Percentiles rank a stretch among this genome's conserved stretches.
phyloP scores from a whole-genome alignment of 2,888 invertebrate genomes.

The Ceramica pisi region DNA sequence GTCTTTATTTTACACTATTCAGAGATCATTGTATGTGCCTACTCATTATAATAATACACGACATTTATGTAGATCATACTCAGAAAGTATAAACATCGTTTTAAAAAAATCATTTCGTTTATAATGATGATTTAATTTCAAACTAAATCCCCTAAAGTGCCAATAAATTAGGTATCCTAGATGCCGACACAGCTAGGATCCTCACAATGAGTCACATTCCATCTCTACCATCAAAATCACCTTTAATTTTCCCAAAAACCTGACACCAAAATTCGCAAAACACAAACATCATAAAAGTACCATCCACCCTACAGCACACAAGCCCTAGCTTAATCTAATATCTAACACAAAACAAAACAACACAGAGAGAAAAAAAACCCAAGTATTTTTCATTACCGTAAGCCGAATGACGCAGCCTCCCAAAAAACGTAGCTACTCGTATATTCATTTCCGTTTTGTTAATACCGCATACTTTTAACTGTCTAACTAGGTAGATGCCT shows the following conservation, averaged over 20 bases:
- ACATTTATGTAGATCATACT: no score
- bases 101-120: no score
- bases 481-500: conserved; percentile 88
- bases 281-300: background rate
- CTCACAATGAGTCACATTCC: background rate
- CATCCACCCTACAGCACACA: background rate
- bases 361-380: conserved; percentile 74
- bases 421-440: conserved; percentile 87
- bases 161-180: no score
- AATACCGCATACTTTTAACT: conserved; percentile 91
- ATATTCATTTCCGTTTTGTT: conserved; percentile 91
- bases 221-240: background rate
- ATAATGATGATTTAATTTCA: no score
- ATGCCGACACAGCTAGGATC: background rate
- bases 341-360: conserved; percentile 68
- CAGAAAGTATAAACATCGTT: no score
- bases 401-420: conserved; percentile 87
- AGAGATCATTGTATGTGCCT: no score
- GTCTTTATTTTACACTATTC: no score
- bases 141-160: no score
- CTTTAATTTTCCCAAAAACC: background rate
- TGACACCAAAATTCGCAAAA: background rate
- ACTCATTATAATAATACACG: no score
- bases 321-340: conserved; percentile 55
- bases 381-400: conserved; percentile 90